Conservation (phyloP, 2,113 vertebrate species). For the Pardalotus punctatus region DNA sequence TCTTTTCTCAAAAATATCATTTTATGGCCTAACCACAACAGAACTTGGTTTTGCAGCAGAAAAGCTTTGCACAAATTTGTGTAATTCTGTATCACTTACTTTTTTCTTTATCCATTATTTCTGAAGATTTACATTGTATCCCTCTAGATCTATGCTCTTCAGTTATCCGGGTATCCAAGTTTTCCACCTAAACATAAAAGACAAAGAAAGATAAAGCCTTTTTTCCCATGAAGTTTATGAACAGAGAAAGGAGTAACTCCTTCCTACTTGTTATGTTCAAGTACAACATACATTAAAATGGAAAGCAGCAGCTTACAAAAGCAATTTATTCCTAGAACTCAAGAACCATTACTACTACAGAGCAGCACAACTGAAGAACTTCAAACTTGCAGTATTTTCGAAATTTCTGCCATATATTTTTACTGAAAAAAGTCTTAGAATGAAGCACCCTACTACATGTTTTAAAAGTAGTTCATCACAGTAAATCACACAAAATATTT, state of each 20-base stretch:
- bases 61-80: background rate
- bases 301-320: background rate
- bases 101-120: background rate
- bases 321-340: background rate
- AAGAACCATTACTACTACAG: background rate
- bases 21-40: background rate
- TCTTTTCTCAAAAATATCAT: background rate
- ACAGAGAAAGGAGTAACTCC: background rate
- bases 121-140: background rate
- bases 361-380: background rate
- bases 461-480: background rate
- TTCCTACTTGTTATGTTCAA: background rate
- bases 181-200: slow-evolving; percentile 54
- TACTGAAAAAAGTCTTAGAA: background rate
- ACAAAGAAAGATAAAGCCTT: background rate
- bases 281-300: background rate
- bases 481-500: background rate
- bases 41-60: background rate
- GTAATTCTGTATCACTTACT: slow-evolving; percentile 22
- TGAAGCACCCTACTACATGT: background rate
- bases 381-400: background rate
- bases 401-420: background rate
- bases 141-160: slow-evolving; percentile 9
- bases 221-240: background rate
- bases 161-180: background rate